Evolutionary conservation across 2,797 vertebrate genomes (phyloP), one percentile per base, ranked within the genome.

Genomic region (Gymnocypris eckloni): DNA sequence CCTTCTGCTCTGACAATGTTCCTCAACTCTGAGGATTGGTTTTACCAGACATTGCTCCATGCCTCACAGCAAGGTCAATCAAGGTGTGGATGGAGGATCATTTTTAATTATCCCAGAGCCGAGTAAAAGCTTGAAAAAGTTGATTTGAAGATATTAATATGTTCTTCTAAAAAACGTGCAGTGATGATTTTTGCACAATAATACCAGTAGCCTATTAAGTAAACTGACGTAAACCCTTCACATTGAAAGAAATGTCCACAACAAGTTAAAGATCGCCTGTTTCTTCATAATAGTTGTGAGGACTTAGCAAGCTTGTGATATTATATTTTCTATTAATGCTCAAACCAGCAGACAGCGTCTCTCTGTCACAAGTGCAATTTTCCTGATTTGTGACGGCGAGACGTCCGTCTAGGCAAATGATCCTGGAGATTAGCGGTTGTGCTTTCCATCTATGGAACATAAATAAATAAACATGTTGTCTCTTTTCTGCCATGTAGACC

Each of bases 381-480:
- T n/a, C n/a, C n/a, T n/a, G n/a, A n/a, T n/a, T n/a, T n/a, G n/a
- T n/a, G n/a, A n/a, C n/a, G n/a, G 41, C 9, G n/a, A 77, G 43
- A 77, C 7, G 25, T 25, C 85, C 8, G 66, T 81, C 54, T 78
- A 86, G 79, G 82, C 61, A 81, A 81, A 89, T 80, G 76, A 85
- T 77, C 33, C 69, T 37, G 61, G 79, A 77, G 75, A 87, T 77
- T 83, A 78, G 71, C 8, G 54, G 72, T 81, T 79, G 48, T 15
- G 69, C 66, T 78, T 41, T 72, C 69, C 3, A 28, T 75, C 66
- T 79, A 77, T 45, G 25, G 69, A 67, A 48, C 4, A 50, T 52
- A 71, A 86, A 82, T 78, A 59, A 59, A 79, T 79, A 86, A 83
- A 56, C 41, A 56, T 39, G 11, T 50, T 56, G 80, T 39, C 77